Evolutionary conservation across 1,140 invertebrate genomes (phyloP), one percentile per base, ranked within the genome.

Genomic region (Belonocnema kinseyi): DNA sequence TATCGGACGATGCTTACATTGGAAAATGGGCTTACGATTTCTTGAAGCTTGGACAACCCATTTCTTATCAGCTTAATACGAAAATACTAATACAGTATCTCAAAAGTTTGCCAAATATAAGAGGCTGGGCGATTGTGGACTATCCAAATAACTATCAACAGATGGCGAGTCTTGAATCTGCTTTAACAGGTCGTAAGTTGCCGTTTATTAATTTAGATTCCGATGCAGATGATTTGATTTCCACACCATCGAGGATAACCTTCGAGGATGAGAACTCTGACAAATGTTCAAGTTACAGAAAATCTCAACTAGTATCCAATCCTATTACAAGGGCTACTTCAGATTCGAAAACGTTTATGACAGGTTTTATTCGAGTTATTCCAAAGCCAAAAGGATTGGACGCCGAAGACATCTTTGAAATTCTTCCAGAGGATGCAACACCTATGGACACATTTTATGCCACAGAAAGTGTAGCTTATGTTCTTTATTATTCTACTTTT

Each of bases 91-190:
- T 94, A 3, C 93, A 94, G 81, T 94, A 94, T 83, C 79, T 94
- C 19, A 93, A 92, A 87, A 88, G 89, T 50, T 85, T 93, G 51
- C 71, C 82, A 7, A 80, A 91, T 77, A 90, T 92, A 52, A 83
- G 92, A 71, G 93, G 94, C 7, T 95, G 94, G 91, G 92, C 92
- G 52, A 89, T 94, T 21, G 87, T 94, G 72, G 93, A 94, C 85
- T 95, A 93, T 87, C 94, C 94, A 1, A 91, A 90, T 74, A 92
- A 86, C 21, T 92, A 93, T 74, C 83, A 90, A 16, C 92, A 94
- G 87, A 92, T 93, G 51, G 88, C 91, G 81, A 89, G 92, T 50
- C 82, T 94, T 12, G 94, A 94, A 84, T 90, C 92, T 81, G 88
- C 87, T 7, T 87, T 93, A 80, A 91, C 90, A 17, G 92, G 92